Evolutionary conservation across 2,113 vertebrate genomes (phyloP).

Genomic region (Piaya cayana): DNA sequence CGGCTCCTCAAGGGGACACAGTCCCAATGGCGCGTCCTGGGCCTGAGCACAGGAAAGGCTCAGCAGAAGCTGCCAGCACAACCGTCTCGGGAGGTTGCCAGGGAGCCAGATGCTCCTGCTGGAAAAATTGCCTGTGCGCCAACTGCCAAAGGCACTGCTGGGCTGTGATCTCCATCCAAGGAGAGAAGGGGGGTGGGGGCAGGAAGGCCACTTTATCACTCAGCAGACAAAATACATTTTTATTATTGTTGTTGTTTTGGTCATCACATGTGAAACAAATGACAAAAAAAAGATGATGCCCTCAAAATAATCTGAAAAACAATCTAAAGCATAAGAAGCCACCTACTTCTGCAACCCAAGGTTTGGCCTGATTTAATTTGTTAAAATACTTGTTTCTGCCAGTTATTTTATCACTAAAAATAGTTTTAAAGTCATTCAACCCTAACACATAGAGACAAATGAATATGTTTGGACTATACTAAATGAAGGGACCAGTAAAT

Average conservation of each 20-base stretch:
- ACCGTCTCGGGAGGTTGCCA: background rate
- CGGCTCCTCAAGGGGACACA: accelerated
- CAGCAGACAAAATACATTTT: background rate
- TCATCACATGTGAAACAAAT: background rate
- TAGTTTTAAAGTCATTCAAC: background rate
- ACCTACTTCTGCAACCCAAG: background rate
- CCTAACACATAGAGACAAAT: background rate
- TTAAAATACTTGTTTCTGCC: constrained; percentile 24
- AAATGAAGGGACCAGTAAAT: background rate
- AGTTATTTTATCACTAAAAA: constrained; percentile 6
- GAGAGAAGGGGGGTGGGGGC: background rate
- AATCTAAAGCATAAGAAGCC: background rate
- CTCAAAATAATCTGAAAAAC: background rate
- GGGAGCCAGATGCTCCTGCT: constrained; percentile 31
- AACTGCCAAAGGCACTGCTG: background rate
- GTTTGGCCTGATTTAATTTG: background rate
- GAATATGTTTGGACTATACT: background rate
- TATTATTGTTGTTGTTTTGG: background rate
- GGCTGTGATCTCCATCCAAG: constrained; percentile 46
- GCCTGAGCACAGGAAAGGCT: background rate
- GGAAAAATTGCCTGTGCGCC: background rate
- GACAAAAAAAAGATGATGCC: background rate
- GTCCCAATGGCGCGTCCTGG: background rate
- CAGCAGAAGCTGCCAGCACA: background rate
- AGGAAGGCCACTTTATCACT: background rate